A percentile compares a stretch with the other conserved stretches of the same genome.
Evolutionary conservation across 2,797 vertebrate species (phyloP).

Genomic region (Urosaurus nigricauda): DNA sequence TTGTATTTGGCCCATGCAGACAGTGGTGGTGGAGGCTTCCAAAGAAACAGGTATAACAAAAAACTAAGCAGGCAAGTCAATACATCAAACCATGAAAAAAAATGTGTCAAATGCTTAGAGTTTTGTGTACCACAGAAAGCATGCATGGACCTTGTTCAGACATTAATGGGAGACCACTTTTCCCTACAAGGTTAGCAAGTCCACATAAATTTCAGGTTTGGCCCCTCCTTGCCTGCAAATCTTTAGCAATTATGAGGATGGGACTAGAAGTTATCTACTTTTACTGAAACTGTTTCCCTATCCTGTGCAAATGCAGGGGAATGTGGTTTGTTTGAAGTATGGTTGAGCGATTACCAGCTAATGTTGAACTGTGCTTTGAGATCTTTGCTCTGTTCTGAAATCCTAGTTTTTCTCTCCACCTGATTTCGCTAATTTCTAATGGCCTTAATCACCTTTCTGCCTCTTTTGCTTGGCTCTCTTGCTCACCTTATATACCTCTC

Average conservation of each 20-base stretch:
- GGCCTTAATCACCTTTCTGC: background rate
- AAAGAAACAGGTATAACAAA: background rate
- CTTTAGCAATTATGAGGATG: background rate
- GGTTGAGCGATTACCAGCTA: background rate
- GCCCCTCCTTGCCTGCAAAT: background rate
- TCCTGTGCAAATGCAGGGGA: background rate
- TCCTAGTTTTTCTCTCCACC: background rate
- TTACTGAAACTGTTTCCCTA: background rate
- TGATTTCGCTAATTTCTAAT: background rate
- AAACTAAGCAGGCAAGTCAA: background rate
- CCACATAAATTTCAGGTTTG: background rate
- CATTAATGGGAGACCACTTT: background rate
- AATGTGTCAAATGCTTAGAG: background rate
- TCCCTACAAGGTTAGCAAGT: background rate
- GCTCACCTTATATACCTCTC: background rate
- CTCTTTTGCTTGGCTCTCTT: background rate
- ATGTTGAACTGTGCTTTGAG: background rate
- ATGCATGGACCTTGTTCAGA: background rate
- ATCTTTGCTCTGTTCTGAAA: background rate
- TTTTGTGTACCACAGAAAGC: background rate
- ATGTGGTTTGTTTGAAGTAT: background rate
- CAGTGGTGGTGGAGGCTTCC: background rate
- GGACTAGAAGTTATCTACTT: background rate
- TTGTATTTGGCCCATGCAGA: too few species aligned
- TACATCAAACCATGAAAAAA: background rate